Percentiles rank a stretch among this genome's conserved stretches.
Conservation (phyloP, 2,113 vertebrate genomes). For the Apus apus region DNA sequence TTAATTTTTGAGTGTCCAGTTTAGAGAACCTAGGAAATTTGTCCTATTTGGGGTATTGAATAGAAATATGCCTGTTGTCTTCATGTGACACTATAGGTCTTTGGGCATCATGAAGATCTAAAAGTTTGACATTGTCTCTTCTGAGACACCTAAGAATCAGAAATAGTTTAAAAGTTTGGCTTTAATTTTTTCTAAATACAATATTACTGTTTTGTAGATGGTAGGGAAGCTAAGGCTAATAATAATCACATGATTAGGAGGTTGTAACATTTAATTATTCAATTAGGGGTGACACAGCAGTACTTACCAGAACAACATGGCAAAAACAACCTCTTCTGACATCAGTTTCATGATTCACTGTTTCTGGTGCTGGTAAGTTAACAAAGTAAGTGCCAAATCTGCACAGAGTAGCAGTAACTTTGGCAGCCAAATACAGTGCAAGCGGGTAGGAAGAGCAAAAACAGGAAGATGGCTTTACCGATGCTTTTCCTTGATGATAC, state of each 20-base stretch:
- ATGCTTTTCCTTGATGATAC: neutral
- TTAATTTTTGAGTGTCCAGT: neutral
- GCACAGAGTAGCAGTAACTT: neutral
- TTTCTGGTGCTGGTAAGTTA: neutral
- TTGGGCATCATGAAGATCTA: neutral
- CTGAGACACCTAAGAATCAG: neutral
- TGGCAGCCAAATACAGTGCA: neutral
- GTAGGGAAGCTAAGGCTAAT: neutral
- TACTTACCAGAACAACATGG: neutral
- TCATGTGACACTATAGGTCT: neutral
- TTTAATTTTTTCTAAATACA: neutral
- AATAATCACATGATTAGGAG: neutral
- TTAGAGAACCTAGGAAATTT: neutral
- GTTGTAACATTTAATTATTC: neutral
- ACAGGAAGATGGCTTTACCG: neutral
- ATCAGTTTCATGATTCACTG: neutral
- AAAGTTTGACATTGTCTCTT: neutral
- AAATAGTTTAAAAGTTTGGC: neutral
- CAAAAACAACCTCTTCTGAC: conserved; percentile 25
- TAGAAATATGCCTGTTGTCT: neutral
- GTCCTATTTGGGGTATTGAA: neutral
- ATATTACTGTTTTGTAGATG: neutral
- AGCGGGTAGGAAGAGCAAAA: neutral
- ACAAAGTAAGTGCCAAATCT: neutral
- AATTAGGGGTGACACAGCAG: neutral